These are phyloP conservation scores for Acanthiza pusilla DNA, from an alignment of 2,797 vertebrate species.

Conservation along the genomic window DNA sequence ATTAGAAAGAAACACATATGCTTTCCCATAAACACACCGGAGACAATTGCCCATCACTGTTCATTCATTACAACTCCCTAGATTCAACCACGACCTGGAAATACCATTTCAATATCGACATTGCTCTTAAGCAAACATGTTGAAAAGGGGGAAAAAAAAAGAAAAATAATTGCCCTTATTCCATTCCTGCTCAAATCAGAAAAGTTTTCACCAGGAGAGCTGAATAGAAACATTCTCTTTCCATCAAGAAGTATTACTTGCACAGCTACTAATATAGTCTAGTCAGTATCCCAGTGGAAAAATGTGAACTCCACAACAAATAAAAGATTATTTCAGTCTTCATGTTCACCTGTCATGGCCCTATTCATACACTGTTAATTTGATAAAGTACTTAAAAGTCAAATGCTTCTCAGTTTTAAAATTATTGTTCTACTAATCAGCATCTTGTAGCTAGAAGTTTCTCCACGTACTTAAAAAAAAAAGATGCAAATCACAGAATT, in stretches of 20 bases:
- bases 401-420: slow-evolving; percentile 35
- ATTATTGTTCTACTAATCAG: neutral
- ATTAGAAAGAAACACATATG: slow-evolving; percentile 28
- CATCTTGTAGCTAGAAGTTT: neutral
- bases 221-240: neutral
- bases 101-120: slow-evolving; percentile 35
- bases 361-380: slow-evolving; percentile 15
- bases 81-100: slow-evolving; percentile 56
- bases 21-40: slow-evolving; percentile 59
- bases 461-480: neutral
- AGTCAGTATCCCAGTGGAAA: neutral
- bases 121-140: slow-evolving; percentile 15
- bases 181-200: neutral
- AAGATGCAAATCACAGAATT: neutral
- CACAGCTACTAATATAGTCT: neutral
- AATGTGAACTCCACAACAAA: neutral
- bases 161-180: neutral
- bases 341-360: neutral
- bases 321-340: neutral
- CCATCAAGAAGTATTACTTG: neutral
- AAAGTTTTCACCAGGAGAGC: neutral
- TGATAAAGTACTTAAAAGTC: slow-evolving; percentile 37
- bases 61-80: slow-evolving; percentile 53
- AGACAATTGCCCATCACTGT: slow-evolving; percentile 57
- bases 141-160: neutral